Evolutionary conservation across 2,113 vertebrate genomes (phyloP).

Genomic region (Oryctolagus cuniculus): mOryCun1.1 NC_091435.1:110533501-110534000

Average conservation of each 20-base stretch:
- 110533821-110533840: neutral
- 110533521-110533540: neutral
- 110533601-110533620: neutral
- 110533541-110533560: slow-evolving; percentile 5
- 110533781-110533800: neutral
- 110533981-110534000: neutral
- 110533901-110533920: neutral
- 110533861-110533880: neutral
- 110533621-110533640: neutral
- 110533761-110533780: neutral
- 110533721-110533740: neutral
- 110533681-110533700: neutral
- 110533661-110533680: neutral
- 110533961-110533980: slow-evolving; percentile 15
- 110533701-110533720: neutral
- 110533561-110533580: neutral
- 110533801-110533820: slow-evolving; percentile 2
- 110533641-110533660: neutral
- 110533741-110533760: neutral
- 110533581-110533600: neutral
- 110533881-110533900: neutral
- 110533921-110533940: neutral
- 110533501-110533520: neutral
- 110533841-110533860: neutral
- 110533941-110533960: slow-evolving; percentile 38